Evolutionary conservation across 2,888 invertebrate species (phyloP).

Genomic region (Drosophila antonietae): DNA sequence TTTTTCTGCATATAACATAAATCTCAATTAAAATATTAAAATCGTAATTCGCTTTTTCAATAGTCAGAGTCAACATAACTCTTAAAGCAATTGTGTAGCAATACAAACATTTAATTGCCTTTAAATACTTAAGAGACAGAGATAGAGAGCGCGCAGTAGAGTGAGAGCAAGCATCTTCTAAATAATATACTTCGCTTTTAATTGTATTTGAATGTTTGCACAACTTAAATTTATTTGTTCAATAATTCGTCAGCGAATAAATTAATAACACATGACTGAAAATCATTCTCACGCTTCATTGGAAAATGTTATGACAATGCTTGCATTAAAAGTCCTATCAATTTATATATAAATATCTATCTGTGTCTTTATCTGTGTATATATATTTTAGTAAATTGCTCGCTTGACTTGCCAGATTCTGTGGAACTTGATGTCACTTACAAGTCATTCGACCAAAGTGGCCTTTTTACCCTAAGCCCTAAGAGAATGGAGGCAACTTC

Average conservation of each 20-base stretch:
- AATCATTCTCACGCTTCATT: conserved; percentile 61
- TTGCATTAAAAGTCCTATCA: conserved; percentile 44
- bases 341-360: conserved; percentile 29
- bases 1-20: neutral
- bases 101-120: conserved; percentile 58
- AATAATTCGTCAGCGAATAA: conserved; percentile 53
- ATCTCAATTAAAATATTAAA: neutral
- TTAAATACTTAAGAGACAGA: conserved; percentile 33
- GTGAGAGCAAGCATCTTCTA: neutral
- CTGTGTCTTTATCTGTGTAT: neutral
- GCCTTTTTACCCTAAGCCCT: conserved; percentile 54
- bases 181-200: neutral
- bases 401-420: conserved; percentile 1
- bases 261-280: conserved; percentile 71
- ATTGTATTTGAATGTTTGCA: neutral
- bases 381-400: neutral
- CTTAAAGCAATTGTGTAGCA: conserved; percentile 21
- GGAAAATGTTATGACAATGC: conserved; percentile 30
- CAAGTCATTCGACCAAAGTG: conserved; percentile 57
- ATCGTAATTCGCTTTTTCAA: neutral
- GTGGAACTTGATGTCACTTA: conserved; percentile 32
- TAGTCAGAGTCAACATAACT: conserved; percentile 33
- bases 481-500: conserved; percentile 24
- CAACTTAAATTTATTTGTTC: conserved; percentile 34
- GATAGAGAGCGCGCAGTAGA: neutral